Evolutionary conservation across 92 coral and sea anemone species (phyloP).

Genomic region (Bergia puertoricense): DNA sequence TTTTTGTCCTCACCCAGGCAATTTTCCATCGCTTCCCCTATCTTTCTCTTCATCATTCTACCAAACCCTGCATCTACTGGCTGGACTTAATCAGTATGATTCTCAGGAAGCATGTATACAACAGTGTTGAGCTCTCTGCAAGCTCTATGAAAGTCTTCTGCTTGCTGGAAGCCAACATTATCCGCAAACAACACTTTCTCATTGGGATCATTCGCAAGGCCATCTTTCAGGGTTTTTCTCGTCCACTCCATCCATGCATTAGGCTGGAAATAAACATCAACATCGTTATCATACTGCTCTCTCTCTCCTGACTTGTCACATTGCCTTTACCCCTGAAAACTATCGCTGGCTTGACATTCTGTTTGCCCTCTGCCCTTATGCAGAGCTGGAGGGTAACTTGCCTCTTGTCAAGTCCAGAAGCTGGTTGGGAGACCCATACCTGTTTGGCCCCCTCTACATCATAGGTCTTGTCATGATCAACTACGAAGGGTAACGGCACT

Average conservation of each 20-base stretch:
- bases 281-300: constrained; percentile 47
- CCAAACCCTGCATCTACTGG: constrained; percentile 53
- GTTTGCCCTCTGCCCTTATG: constrained; percentile 49
- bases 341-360: constrained; percentile 57
- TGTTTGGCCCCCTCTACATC: constrained; percentile 44
- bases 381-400: constrained; percentile 45
- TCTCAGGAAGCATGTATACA: constrained; percentile 50
- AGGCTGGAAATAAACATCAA: constrained; percentile 57
- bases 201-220: constrained; percentile 46
- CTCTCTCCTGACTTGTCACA: constrained; percentile 34
- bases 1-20: constrained; percentile 40
- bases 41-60: constrained; percentile 40
- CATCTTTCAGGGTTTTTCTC: constrained; percentile 44
- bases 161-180: constrained; percentile 33
- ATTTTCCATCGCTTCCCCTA: constrained; percentile 43
- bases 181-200: constrained; percentile 53
- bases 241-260: constrained; percentile 58
- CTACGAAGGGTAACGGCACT: constrained; percentile 49
- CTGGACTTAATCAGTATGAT: constrained; percentile 52
- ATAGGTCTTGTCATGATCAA: constrained; percentile 45
- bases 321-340: constrained; percentile 48
- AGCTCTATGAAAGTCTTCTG: constrained; percentile 36
- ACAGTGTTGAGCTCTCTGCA: constrained; percentile 49
- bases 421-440: constrained; percentile 49
- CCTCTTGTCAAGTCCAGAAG: constrained; percentile 50